Conservation (phyloP, 2,888 invertebrate genomes). For the Apodemia duryi region DNA sequence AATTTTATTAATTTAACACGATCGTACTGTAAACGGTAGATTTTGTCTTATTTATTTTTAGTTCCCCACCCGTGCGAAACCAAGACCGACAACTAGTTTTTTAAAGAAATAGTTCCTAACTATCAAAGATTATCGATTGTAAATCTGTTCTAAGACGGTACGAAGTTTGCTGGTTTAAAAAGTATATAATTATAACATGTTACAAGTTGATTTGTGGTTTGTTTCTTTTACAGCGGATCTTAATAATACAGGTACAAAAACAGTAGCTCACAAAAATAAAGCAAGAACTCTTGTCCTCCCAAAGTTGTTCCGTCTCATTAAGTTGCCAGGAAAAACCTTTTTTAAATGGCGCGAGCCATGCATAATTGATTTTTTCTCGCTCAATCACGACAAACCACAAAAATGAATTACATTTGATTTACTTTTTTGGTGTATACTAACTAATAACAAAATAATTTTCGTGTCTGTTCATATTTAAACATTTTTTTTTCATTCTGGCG, state of each 20-base stretch:
- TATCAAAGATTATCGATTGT: too few relatives aligned
- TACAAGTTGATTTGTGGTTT: background rate
- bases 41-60: too few relatives aligned
- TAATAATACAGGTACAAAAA: background rate
- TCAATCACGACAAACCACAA: constrained; percentile 35
- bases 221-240: background rate
- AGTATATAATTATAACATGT: too few relatives aligned
- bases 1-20: too few relatives aligned
- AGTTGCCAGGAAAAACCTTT: constrained; percentile 25
- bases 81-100: too few relatives aligned
- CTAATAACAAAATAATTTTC: background rate
- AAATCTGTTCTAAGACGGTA: too few relatives aligned
- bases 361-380: constrained; percentile 63
- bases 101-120: too few relatives aligned
- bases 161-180: too few relatives aligned
- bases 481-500: too few relatives aligned
- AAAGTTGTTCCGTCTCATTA: constrained; percentile 24
- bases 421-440: background rate
- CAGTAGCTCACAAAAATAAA: constrained; percentile 3
- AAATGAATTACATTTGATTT: constrained; percentile 8
- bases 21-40: too few relatives aligned
- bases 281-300: background rate
- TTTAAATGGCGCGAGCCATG: constrained; percentile 51
- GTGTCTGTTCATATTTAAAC: background rate
- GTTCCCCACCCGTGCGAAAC: too few relatives aligned